Evolutionary conservation across 1,140 invertebrate species (phyloP).

Genomic region (Apis cerana): DNA sequence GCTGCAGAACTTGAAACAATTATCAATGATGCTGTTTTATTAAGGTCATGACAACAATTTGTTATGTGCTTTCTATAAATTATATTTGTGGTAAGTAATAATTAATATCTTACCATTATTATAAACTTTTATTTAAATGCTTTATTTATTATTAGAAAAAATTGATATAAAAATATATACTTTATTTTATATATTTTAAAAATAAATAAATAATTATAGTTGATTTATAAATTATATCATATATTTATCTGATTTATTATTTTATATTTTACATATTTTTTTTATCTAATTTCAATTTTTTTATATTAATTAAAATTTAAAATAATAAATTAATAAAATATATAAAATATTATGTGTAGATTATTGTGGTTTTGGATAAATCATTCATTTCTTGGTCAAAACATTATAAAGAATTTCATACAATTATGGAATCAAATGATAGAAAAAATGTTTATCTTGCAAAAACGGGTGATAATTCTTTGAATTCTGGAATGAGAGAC

Average conservation of each 20-base stretch:
- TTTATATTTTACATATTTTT: neutral
- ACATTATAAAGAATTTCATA: neutral
- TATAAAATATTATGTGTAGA: slow-evolving; percentile 4
- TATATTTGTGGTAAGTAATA: slow-evolving; percentile 33
- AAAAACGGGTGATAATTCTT: slow-evolving; percentile 59
- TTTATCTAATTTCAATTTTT: neutral
- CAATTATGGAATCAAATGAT: slow-evolving; percentile 60
- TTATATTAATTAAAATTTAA: neutral
- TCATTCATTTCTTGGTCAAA: neutral
- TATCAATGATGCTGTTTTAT: slow-evolving; percentile 13
- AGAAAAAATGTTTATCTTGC: slow-evolving; percentile 64
- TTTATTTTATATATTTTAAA: neutral
- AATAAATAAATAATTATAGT: neutral
- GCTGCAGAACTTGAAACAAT: slow-evolving; percentile 11
- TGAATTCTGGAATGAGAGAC: slow-evolving; percentile 62
- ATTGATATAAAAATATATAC: neutral
- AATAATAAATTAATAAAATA: neutral
- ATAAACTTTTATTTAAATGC: neutral
- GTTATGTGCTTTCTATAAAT: slow-evolving; percentile 10
- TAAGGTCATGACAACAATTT: slow-evolving; percentile 36
- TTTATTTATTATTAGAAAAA: neutral
- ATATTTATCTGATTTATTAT: neutral
- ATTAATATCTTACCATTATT: neutral
- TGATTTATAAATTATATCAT: neutral
- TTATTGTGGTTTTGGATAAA: slow-evolving; percentile 5